Base-by-base conservation (phyloP, 2,888 invertebrate genomes). In the Caenorhabditis sp. region DNA sequence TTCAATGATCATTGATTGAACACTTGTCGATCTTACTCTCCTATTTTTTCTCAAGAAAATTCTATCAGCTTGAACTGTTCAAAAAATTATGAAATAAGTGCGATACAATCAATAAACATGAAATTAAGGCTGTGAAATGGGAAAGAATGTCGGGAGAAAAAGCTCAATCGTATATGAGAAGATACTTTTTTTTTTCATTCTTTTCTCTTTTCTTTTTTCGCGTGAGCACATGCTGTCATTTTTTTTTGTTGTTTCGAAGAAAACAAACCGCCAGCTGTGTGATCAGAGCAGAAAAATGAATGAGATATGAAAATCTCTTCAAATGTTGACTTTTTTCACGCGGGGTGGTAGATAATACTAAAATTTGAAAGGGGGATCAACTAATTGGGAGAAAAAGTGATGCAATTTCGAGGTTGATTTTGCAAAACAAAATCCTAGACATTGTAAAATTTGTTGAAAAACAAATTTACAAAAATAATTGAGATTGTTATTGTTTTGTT, bases 161-260 rank as follows among this genome's bases (percentile, higher is more conserved):
- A 52, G 49, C 49, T 8, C 20, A n/a, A 56, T 56, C 26, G 25
- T 17, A 56, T 17, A 26, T 21, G 17, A 53, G 50, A 54, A 72
- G 72, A 72, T 72, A 72, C 72, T 64, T 58, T 58, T 58, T 58
- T 58, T 36, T 58, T 10, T 20, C 8, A 20, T 8, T 36, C 17
- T 26, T 26, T 5, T 17, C 8, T 17, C n/a, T 17, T 23, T 21
- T 66, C 66, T 67, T 67, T 53, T 31, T 59, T 57, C 20, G 59
- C 67, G 67, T 63, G 71, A 67, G 63, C 67, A 67, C 67, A 67
- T 71, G 67, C 67, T 67, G 62, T 71, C 67, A 67, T 67, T 67
- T 71, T n/a, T n/a, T n/a, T 63, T 63, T 59, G 60, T 63, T 61
- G 59, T 56, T 26, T 56, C 14, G 60, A 67, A 63, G 67, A 71